A percentile compares a stretch with the other conserved stretches of the same genome.
phyloP scores from a whole-genome alignment of 2,888 invertebrate genomes.

The Candidula unifasciata region DNA sequence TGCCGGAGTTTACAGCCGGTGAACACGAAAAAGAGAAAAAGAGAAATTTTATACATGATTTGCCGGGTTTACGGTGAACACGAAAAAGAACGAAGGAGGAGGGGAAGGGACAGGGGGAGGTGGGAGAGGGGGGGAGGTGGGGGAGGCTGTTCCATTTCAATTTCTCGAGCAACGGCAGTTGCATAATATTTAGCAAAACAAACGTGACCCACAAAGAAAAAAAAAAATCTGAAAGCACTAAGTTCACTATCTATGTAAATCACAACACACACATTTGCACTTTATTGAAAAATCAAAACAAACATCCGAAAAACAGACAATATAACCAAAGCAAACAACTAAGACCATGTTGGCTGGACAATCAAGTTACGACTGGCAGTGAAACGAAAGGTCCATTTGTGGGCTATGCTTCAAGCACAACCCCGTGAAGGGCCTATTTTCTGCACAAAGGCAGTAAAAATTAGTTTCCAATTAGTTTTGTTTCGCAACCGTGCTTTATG shows the following conservation, averaged over 20 bases:
- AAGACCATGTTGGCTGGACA: not conserved
- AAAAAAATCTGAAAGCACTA: too few relatives aligned
- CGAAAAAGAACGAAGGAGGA: too few relatives aligned
- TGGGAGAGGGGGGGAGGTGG: too few relatives aligned
- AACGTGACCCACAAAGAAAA: too few relatives aligned
- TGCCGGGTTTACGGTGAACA: too few relatives aligned
- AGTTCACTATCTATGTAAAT: not conserved
- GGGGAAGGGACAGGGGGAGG: too few relatives aligned
- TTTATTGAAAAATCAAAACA: constrained; percentile 11
- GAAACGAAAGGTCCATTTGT: constrained; percentile 7
- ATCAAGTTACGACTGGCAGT: constrained; percentile 1
- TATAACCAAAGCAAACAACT: constrained; percentile 9
- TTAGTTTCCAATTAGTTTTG: constrained; percentile 40
- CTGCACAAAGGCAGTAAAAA: constrained; percentile 34
- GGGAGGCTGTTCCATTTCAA: too few relatives aligned
- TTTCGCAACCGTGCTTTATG: not conserved
- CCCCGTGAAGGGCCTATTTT: not conserved
- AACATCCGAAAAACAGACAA: not conserved
- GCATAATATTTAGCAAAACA: too few relatives aligned
- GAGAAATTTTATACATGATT: too few relatives aligned
- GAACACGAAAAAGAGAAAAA: too few relatives aligned
- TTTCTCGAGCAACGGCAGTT: too few relatives aligned
- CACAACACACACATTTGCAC: not conserved
- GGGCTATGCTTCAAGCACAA: not conserved
- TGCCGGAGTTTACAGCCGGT: too few relatives aligned